Evolutionary conservation across 2,113 vertebrate genomes (phyloP), one percentile per base, ranked within the genome.

Genomic region (Malaclemys terrapin): DNA sequence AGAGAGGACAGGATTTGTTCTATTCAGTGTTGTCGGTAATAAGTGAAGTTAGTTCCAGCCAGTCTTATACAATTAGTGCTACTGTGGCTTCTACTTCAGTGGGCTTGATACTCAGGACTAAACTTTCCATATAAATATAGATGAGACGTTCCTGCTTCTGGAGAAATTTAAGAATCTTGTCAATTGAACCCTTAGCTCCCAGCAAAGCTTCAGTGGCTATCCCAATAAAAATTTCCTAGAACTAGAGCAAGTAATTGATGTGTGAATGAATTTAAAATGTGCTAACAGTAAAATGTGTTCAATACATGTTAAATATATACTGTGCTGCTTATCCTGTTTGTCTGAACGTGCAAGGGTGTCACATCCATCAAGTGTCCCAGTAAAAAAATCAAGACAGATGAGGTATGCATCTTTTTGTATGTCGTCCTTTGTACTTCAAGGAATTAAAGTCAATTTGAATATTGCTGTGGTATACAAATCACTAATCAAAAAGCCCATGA

Each of bases 381-480:
- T 95, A 62, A 62, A 57, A 93, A 96, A 91, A 49, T 84, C 85
- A 95, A 95, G 92, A 89, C 90, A 93, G 82, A 91, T 62, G 84
- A 98, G 97, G 94, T 92, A 92, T 94, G 91, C 81, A 90, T 96
- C 88, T 80, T 96, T 96, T 96, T 91, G 89, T 97, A 98, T 78
- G 91, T 96, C 0, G 52, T 97, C 95, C 97, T 98, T 98, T 97
- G 97, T 97, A 97, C 85, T 92, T 88, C 53, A 83, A 90, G 92
- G 93, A 94, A 90, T 91, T 92, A 16, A 22, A 94, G 59, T 94
- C 80, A 87, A 82, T 89, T 1, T 93, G 83, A 94, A 88, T 85
- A 84, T 87, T 95, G 92, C 91, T 81, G 56, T 93, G 62, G 84
- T 96, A 85, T 89, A 88, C 8, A 96, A 92, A 87, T 90, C 94